Conservation (phyloP, 2,888 invertebrate species). For the Xanthorhoe spadicearia region DNA sequence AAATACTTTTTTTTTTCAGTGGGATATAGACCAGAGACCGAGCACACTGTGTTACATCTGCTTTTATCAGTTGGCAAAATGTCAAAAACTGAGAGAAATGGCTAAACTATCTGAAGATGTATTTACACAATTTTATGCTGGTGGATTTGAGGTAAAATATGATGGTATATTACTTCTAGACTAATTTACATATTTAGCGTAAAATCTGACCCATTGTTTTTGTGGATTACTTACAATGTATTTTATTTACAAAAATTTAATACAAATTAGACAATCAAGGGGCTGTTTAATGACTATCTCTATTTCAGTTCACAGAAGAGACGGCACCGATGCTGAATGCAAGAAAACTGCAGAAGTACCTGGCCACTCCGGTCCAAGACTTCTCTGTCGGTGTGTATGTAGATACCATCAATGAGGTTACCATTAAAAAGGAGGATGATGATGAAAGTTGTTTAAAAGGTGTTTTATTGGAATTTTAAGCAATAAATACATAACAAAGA, state of each 20-base stretch:
- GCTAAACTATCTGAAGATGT: conserved; percentile 17
- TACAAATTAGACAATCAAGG: too few species aligned
- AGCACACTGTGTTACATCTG: conserved; percentile 19
- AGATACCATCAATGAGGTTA: background rate
- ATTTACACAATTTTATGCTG: conserved; percentile 17
- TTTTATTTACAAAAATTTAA: too few species aligned
- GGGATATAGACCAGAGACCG: conserved; percentile 13
- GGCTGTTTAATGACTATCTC: too few species aligned
- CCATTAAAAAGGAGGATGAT: background rate
- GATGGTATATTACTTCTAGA: background rate
- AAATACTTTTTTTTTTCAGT: conserved; percentile 11
- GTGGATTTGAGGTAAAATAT: conserved; percentile 19
- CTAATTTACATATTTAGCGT: too few species aligned
- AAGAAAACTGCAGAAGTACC: background rate
- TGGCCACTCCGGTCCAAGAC: background rate
- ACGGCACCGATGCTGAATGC: conserved; percentile 16
- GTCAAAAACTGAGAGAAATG: conserved; percentile 12
- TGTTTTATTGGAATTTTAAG: too few species aligned
- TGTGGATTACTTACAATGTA: too few species aligned
- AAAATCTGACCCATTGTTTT: too few species aligned
- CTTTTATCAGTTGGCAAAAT: conserved; percentile 6
- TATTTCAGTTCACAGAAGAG: conserved; percentile 25
- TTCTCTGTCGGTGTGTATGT: background rate
- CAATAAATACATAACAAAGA: too few species aligned
- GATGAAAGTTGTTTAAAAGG: background rate